Conservation (phyloP, 23 tunicate genomes). For the Trididemnum miniatum region DNA sequence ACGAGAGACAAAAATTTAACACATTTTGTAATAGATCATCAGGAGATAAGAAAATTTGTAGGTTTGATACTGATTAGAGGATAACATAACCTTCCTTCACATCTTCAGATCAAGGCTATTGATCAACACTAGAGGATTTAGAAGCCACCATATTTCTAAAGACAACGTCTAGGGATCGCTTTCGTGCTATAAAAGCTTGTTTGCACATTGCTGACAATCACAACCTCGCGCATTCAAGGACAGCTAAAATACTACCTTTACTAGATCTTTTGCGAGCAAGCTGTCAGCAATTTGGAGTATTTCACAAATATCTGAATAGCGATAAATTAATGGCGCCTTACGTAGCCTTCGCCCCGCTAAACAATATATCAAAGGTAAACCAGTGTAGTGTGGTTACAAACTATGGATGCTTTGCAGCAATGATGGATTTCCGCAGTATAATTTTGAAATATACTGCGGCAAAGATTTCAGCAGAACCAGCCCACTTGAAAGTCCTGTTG, state of each 20-base stretch:
- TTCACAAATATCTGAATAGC: too few species aligned
- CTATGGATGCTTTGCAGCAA: constrained; percentile 14
- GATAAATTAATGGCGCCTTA: too few species aligned
- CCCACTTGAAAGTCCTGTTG: not conserved
- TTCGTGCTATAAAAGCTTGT: constrained; percentile 3
- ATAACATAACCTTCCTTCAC: not conserved
- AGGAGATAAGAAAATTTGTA: constrained; percentile 6
- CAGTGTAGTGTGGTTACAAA: not conserved
- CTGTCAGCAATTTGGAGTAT: too few species aligned
- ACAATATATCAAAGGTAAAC: constrained; percentile 1
- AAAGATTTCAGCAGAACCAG: constrained; percentile 7
- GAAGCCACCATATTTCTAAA: constrained; percentile 5
- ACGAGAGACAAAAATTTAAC: constrained; percentile 1
- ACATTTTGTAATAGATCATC: not conserved
- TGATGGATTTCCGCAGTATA: not conserved
- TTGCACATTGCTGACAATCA: constrained; percentile 20
- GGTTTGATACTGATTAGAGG: not conserved
- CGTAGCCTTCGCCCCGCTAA: not conserved
- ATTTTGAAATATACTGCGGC: constrained; percentile 10
- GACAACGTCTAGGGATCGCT: not conserved
- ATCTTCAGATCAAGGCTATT: not conserved
- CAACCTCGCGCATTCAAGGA: constrained; percentile 2
- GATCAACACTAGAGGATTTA: not conserved
- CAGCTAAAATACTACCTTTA: not conserved
- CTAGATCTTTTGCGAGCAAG: too few species aligned